Evolutionary conservation across 2,888 invertebrate species (phyloP).

Genomic region (Drosophila falleni): DNA sequence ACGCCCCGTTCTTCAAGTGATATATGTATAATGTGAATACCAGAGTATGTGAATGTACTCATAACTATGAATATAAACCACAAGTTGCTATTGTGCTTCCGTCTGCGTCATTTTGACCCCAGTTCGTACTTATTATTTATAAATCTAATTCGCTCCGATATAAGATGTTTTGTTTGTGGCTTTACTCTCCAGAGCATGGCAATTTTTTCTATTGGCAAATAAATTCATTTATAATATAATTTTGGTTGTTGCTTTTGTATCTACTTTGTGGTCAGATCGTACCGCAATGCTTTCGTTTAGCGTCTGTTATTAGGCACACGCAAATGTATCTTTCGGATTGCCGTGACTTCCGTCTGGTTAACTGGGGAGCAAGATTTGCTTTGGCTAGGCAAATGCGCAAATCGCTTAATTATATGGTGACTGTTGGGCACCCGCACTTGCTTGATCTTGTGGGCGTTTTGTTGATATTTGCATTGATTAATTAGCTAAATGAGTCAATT

Average conservation of each 20-base stretch:
- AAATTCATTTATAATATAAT: slow-evolving; percentile 66
- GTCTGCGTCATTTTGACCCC: slow-evolving; percentile 62
- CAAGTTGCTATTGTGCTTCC: slow-evolving; percentile 57
- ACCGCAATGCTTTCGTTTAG: slow-evolving; percentile 64
- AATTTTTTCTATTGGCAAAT: slow-evolving; percentile 41
- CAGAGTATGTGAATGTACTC: slow-evolving; percentile 23
- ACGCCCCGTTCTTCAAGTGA: slow-evolving; percentile 59
- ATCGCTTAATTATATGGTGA: slow-evolving; percentile 62
- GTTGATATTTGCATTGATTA: slow-evolving; percentile 54
- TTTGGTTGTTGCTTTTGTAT: slow-evolving; percentile 26
- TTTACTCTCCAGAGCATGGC: slow-evolving; percentile 21
- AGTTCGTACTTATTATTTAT: slow-evolving; percentile 32
- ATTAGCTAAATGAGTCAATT: slow-evolving; percentile 62
- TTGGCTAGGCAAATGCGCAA: slow-evolving; percentile 64
- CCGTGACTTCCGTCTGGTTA: slow-evolving; percentile 59
- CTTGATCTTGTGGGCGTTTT: slow-evolving; percentile 29
- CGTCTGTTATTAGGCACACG: slow-evolving; percentile 69
- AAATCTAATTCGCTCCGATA: slow-evolving; percentile 34
- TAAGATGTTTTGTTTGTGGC: slow-evolving; percentile 48
- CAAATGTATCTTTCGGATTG: slow-evolving; percentile 50
- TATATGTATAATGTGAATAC: slow-evolving; percentile 30
- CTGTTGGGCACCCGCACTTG: slow-evolving; percentile 62
- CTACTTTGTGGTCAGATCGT: slow-evolving; percentile 33
- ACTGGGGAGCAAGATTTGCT: background rate
- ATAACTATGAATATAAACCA: slow-evolving; percentile 38